Base-by-base conservation (phyloP, 2,888 invertebrate species). In the Tetranychus piercei region DNA sequence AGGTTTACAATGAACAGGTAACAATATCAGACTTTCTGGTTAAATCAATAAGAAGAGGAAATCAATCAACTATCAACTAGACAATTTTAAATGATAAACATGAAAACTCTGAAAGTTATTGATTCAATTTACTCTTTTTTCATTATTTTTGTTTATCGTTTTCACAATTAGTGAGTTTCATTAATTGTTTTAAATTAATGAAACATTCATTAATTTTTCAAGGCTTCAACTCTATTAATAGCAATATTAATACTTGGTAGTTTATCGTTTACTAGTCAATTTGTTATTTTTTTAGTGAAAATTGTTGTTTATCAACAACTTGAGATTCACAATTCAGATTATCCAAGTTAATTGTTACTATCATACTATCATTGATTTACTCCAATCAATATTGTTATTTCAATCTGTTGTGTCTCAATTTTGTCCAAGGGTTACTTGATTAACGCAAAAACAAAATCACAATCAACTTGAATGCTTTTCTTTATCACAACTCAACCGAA, bases 1-100 rank as follows among this genome's bases (percentile, higher is more conserved):
- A 95, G 85, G 94, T 95, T 78, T 95, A 95, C 83, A 95, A 95
- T 82, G 95, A 95, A 85, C 94, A 95, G 88, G 94, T 93, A 73
- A 71, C 34, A 3, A 34, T 34, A 34, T 34, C 3, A 34, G 34
- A 34, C 34, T 34, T 34, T 34, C 34, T 34, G 34, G 34, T 34
- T 34, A 34, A 34, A 65, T 65, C 34, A 34, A 34, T 34, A 34
- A 34, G 34, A 34, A 34, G 34, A 34, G 34, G 34, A 34, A 34
- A 34, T 34, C 34, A 34, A 34, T 34, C 34, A 34, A 34, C 34
- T 3, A 34, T 34, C 34, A 34, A 34, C 34, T 34, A 34, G 34
- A 34, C 34, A 3, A 34, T 34, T 1, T 4, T 34, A 34, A 34
- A 34, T 34, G 55, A 55, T 55, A 15, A 2, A 15, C 55, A 7